phyloP scores from a whole-genome alignment of 2,113 vertebrate species.

The Ceyx cyanopectus region DNA sequence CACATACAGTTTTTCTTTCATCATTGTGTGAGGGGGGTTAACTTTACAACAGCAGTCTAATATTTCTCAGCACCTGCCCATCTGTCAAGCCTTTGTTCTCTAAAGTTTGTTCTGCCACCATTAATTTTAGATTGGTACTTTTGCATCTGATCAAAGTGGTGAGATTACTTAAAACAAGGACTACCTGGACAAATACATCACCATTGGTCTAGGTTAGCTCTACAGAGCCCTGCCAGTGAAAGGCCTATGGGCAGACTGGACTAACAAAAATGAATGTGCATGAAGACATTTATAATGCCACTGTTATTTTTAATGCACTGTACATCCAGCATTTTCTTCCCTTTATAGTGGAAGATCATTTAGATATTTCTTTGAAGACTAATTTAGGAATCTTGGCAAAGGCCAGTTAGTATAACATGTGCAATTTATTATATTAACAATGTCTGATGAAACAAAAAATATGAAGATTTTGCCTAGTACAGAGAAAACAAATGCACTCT shows the following conservation, averaged over 20 bases:
- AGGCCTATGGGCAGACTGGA: not conserved
- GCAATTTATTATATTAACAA: conserved; percentile 65
- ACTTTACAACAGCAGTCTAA: not conserved
- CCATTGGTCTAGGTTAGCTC: not conserved
- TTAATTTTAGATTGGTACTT: conserved; percentile 9
- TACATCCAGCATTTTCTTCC: conserved; percentile 31
- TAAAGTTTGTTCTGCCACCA: not conserved
- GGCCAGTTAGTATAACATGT: conserved; percentile 19
- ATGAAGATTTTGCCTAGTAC: conserved; percentile 41
- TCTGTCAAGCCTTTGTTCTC: conserved; percentile 30
- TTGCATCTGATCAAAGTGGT: conserved; percentile 4
- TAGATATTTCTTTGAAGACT: conserved; percentile 56
- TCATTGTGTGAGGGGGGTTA: not conserved
- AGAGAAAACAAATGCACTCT: conserved; percentile 40
- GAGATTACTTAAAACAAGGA: not conserved
- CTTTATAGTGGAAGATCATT: conserved; percentile 40
- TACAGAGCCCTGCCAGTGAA: not conserved
- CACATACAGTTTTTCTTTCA: conserved; percentile 24
- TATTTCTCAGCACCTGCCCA: conserved; percentile 43
- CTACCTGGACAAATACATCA: not conserved
- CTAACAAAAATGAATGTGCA: conserved; percentile 13
- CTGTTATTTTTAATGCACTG: conserved; percentile 31
- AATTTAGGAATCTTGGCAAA: conserved; percentile 56
- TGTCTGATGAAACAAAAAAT: conserved; percentile 63
- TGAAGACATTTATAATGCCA: not conserved